These are phyloP conservation scores for Mugil cephalus DNA, from an alignment of 2,113 vertebrate genomes.

Conservation along the genomic window DNA sequence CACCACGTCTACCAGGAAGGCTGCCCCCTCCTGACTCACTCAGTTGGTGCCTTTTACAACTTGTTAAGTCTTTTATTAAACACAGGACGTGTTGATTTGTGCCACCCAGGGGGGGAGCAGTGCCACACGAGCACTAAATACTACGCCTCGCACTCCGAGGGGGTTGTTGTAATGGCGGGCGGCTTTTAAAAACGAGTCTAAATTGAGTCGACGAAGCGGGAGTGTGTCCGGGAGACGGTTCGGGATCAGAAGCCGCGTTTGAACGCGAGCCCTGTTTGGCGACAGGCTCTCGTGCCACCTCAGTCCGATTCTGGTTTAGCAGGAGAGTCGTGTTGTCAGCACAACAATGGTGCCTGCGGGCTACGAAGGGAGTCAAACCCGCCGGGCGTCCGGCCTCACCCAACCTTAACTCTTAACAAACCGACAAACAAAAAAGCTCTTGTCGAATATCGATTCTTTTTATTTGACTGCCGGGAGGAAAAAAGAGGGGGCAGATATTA, in stretches of 20 bases:
- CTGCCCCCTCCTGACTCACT: not conserved
- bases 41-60: too few relatives aligned
- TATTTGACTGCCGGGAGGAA: not conserved
- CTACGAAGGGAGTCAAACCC: not conserved
- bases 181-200: conserved; percentile 8
- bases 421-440: not conserved
- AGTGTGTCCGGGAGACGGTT: not conserved
- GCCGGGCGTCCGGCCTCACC: conserved; percentile 13
- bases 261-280: conserved; percentile 11
- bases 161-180: conserved; percentile 1
- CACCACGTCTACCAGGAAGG: too few relatives aligned
- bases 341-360: conserved; percentile 32
- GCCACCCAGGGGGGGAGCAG: not conserved
- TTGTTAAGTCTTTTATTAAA: conserved; percentile 40
- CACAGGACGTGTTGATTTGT: conserved; percentile 19
- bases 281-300: conserved; percentile 27
- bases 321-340: conserved; percentile 45
- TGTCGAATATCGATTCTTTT: not conserved
- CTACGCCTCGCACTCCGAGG: not conserved
- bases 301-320: conserved; percentile 36
- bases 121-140: not conserved
- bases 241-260: conserved; percentile 13
- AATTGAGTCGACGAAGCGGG: conserved; percentile 23
- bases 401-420: not conserved
- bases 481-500: not conserved